Evolutionary conservation across 2,888 invertebrate species (phyloP), one percentile per base, ranked within the genome.

Genomic region (Gryllus longicercus): DNA sequence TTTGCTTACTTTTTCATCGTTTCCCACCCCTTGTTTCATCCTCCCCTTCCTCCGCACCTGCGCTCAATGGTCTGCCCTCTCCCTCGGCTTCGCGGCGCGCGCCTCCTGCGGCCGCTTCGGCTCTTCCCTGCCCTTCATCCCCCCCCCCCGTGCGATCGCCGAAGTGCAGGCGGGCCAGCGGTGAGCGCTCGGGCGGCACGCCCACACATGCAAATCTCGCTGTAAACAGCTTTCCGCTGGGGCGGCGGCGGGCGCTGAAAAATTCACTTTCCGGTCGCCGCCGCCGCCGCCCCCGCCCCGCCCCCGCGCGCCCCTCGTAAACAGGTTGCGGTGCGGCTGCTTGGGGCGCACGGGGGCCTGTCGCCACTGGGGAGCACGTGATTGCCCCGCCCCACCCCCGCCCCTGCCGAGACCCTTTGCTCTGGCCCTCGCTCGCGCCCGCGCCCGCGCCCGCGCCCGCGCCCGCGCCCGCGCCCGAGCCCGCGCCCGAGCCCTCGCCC

Each of bases 361-460:
- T 25, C 76, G 14, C 76, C 16, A 8, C 12, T 38, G 38, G 38
- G 38, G 8, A 38, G 38, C 5, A 38, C 38, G 38, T 38, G 38
- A 38, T 38, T 8, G 38, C 5, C 38, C 38, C 5, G 3, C 38
- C 0, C 38, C 38, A 0, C 2, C 38, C 5, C 38, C 38, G 38
- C 8, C 38, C 38, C 8, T 8, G 38, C 38, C 38, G 8, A 38
- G 21, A 21, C 5, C 0, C 5, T 5, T 5, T 25, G 25, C 25
- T 25, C 25, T 25, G 25, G 2, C 25, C 25, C 21, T 21, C 21
- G 21, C n/a, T n/a, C n/a, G n/a, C n/a, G 21, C 21, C 21, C 21
- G 1, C 5, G 8, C 38, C 38, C 38, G 0, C 1, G 38, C 5
- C 38, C 8, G 0, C 1, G 38, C 0, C 38, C 38, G 0, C 8